Evolutionary conservation across 2,113 vertebrate genomes (phyloP), one percentile per base, ranked within the genome.

Genomic region (Aphelocoma coerulescens): DNA sequence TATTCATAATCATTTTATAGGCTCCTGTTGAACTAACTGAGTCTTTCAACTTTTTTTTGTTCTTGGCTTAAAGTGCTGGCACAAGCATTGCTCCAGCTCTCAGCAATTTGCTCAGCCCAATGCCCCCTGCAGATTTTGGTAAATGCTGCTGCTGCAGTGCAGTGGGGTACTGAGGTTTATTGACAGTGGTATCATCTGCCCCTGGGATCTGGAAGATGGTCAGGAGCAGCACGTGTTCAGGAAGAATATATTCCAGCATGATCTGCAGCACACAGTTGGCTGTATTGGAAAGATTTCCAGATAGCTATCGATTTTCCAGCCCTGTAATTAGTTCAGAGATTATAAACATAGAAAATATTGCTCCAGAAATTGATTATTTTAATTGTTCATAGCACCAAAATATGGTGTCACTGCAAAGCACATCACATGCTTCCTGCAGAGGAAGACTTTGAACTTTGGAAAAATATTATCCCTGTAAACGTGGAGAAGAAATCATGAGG

Each of bases 271-370:
- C 6, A 51, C 61, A 59, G 88, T 32, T 72, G 77, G 72, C 63
- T 0, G 0, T 72, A 88, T 71, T 85, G 95, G 88, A 91, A 96
- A 88, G 92, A 88, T 91, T 94, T 94, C 51, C 78, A 74, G 85
- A 86, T 86, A 91, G 68, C 22, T 8, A 96, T 97, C 8, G 96
- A 96, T 94, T 94, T 95, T 91, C 78, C 88, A 67, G 59, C 4
- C 55, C 71, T 86, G 48, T 93, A 96, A 96, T 97, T 96, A 95
- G 93, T 89, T 66, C 81, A 63, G 87, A 68, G 95, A 88, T 97
- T 83, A 84, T 71, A 80, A 90, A 57, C 85, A 95, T 46, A 94
- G 88, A 88, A 91, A 97, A 92, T 90, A 94, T 74, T 23, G 82
- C 59, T 63, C 71, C 33, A 51, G 71, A 85, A 79, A 96, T 93